Evolutionary conservation across 2,797 vertebrate genomes (phyloP).

Genomic region (Sibirionetta formosa): DNA sequence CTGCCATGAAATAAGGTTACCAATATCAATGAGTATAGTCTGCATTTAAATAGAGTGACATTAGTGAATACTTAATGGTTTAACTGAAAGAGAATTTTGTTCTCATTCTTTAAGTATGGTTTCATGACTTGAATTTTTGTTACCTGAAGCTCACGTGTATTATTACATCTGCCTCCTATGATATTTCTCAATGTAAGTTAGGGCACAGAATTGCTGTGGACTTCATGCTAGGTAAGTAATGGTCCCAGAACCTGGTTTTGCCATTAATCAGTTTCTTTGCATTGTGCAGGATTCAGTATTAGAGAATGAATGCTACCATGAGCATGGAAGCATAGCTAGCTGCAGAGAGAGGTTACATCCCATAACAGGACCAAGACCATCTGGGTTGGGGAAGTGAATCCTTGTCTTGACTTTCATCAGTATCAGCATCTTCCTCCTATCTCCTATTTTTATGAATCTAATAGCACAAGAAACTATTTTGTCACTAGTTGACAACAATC

Average conservation of each 20-base stretch:
- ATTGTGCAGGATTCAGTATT: neutral
- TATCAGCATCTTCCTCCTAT: neutral
- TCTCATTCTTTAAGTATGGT: neutral
- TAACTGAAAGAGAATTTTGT: neutral
- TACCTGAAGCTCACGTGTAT: neutral
- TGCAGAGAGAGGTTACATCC: neutral
- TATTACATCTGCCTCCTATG: neutral
- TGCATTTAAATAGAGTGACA: neutral
- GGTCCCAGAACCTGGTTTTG: neutral
- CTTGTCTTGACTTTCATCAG: neutral
- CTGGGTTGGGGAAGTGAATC: neutral
- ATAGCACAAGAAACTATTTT: neutral
- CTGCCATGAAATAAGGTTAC: neutral
- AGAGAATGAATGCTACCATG: neutral
- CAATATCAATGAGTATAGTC: neutral
- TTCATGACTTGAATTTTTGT: neutral
- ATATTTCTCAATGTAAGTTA: neutral
- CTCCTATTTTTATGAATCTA: neutral
- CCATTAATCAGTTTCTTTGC: neutral
- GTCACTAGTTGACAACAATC: neutral
- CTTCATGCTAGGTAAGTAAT: neutral
- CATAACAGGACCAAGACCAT: neutral
- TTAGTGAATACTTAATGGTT: neutral
- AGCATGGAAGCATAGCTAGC: accelerated
- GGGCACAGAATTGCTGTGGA: neutral